A percentile compares a stretch with the other conserved stretches of the same genome.
Conservation (phyloP, 2,888 invertebrate genomes). For the Phengaris alcon region DNA sequence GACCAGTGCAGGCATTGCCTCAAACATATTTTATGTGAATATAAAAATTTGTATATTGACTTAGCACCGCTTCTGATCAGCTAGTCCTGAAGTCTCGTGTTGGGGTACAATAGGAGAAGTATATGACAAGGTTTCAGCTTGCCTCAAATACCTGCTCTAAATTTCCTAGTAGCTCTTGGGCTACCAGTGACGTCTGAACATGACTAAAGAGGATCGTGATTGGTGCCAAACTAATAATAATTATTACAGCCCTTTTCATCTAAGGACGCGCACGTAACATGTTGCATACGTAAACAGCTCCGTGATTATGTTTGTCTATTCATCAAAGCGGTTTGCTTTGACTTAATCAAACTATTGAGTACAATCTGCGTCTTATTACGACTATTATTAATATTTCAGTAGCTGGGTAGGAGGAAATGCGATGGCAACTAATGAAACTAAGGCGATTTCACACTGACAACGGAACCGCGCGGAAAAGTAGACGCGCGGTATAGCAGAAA, state of each 20-base stretch:
- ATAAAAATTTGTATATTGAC: no score
- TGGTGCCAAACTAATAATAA: not conserved
- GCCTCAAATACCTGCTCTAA: no score
- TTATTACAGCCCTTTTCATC: not conserved
- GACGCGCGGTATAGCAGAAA: not conserved
- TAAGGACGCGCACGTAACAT: not conserved
- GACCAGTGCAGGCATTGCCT: no score
- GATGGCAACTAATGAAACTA: not conserved
- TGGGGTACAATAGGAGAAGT: no score
- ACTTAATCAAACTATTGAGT: slow-evolving; percentile 22
- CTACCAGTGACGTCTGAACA: no score
- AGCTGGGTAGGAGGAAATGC: not conserved
- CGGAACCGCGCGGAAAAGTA: not conserved
- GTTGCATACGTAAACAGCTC: slow-evolving; percentile 11
- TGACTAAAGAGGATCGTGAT: not conserved
- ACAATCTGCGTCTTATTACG: not conserved
- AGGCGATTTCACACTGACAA: not conserved
- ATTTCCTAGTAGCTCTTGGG: no score
- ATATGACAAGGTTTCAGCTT: no score
- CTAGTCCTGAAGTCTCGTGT: no score
- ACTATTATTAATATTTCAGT: slow-evolving; percentile 13
- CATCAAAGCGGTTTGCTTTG: slow-evolving; percentile 20
- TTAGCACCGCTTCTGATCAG: no score
- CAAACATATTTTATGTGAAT: no score
- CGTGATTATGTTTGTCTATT: slow-evolving; percentile 14